Evolutionary conservation across 2,113 vertebrate species (phyloP), one percentile per base, ranked within the genome.

Genomic region (Myotis davidii): DNA sequence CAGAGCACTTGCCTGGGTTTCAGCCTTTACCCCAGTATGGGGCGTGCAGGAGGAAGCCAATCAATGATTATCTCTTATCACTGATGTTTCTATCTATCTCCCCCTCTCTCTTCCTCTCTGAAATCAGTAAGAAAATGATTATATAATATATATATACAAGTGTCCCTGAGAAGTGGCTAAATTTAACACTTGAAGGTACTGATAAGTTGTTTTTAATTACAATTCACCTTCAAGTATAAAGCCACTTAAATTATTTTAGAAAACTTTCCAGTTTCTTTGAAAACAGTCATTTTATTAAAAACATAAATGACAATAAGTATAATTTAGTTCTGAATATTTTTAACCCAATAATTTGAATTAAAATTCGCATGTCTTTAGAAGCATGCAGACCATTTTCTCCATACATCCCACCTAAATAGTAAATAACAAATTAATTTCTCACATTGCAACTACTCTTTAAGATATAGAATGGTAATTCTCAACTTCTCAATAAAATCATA

Each of bases 341-440:
- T 48, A 84, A 14, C 45, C 29, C 12, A 81, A 52, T 65, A 42
- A 65, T 73, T 61, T 92, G 25, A 61, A 76, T 39, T 72, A 79
- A 59, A 96, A 64, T 54, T 37, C 20, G 0, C 5, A 29, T 3
- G 13, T 79, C 21, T 79, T 67, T 45, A 74, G 37, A 88, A 70
- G 56, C 13, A 73, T 61, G 5, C 7, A 54, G 18, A 73, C 14
- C 3, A 42, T 94, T 91, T 91, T 85, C 39, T 56, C 17, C 54
- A 91, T 32, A 52, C 0, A 48, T 25, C 56, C 14, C 52, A 17
- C 65, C 5, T 72, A 81, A 92, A 54, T 5, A 79, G n/a, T 42
- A 73, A 83, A 45, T 54, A 42, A 78, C 29, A 95, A 48, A 95
- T 77, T 91, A 69, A 89, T 92, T 76, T 73, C n/a, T 94, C 39